These are phyloP conservation scores for Molossus molossus DNA, from an alignment of 2,797 vertebrate genomes.

Conservation along the genomic window DNA sequence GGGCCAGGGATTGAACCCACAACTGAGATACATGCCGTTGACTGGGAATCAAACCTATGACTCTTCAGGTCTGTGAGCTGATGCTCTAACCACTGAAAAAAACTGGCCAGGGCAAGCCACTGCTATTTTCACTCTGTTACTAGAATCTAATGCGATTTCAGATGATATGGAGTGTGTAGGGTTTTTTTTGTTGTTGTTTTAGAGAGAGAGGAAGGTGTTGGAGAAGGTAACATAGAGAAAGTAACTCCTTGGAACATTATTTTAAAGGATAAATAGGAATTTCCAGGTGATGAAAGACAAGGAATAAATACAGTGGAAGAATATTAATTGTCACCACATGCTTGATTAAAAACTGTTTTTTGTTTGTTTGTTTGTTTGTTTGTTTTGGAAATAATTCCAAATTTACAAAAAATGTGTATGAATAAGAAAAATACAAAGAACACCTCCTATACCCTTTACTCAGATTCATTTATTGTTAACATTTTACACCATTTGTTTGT, in stretches of 20 bases:
- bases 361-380: not conserved
- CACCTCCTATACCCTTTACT: not conserved
- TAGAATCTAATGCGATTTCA: slow-evolving; percentile 15
- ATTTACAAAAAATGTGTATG: not conserved
- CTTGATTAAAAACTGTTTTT: not conserved
- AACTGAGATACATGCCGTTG: too few species aligned
- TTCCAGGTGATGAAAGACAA: not conserved
- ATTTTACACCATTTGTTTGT: not conserved
- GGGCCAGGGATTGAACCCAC: too few species aligned
- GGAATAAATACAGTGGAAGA: not conserved
- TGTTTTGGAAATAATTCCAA: slow-evolving; percentile 26
- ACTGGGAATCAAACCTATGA: too few species aligned
- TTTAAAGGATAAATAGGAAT: not conserved
- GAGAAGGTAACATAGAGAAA: not conserved
- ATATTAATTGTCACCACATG: not conserved
- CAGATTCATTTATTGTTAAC: not conserved
- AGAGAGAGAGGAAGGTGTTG: not conserved
- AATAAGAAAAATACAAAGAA: slow-evolving; percentile 1
- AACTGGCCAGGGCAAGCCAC: not conserved
- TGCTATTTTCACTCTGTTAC: not conserved
- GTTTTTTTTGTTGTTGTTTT: not conserved
- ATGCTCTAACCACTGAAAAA: too few species aligned
- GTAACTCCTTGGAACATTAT: not conserved
- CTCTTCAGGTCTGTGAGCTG: too few species aligned
- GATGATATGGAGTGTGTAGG: not conserved